A percentile compares a stretch with the other conserved stretches of the same genome.
Conservation (phyloP, 1,140 invertebrate species). For the Heliconius melpomene region DNA sequence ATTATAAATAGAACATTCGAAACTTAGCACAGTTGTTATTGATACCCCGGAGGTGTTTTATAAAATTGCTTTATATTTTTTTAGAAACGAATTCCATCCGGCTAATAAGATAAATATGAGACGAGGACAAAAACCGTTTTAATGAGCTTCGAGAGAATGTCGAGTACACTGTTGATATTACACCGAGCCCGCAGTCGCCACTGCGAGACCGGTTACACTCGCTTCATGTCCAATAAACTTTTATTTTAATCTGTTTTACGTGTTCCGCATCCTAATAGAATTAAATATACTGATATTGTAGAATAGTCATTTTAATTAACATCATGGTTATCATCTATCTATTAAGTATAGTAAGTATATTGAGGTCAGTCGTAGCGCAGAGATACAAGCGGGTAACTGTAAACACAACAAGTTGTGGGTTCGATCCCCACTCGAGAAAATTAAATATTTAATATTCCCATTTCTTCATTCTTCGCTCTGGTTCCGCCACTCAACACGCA, state of each 20-base stretch:
- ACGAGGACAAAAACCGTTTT: conserved; percentile 63
- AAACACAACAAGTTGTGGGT: no score
- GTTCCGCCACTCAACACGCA: no score
- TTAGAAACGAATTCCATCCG: conserved; percentile 49
- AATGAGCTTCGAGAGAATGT: conserved; percentile 64
- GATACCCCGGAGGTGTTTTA: conserved; percentile 45
- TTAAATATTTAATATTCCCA: no score
- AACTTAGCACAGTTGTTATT: not conserved
- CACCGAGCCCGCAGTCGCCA: conserved; percentile 45
- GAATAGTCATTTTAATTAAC: not conserved
- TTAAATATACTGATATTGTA: conserved; percentile 30
- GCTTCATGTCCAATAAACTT: conserved; percentile 16
- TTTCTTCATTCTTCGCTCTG: no score
- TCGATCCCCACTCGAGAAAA: no score
- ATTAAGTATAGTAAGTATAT: no score
- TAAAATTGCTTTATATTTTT: conserved; percentile 54
- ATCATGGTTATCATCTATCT: no score
- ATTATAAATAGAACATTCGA: conserved; percentile 22
- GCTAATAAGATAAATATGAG: conserved; percentile 69
- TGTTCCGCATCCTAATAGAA: conserved; percentile 46
- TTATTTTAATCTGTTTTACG: conserved; percentile 9
- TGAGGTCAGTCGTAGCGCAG: no score
- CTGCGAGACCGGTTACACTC: conserved; percentile 50
- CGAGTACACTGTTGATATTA: conserved; percentile 56
- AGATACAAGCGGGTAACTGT: no score